Base-by-base conservation (phyloP, 2,888 invertebrate genomes). In the Neocrepidodera transversa region DNA sequence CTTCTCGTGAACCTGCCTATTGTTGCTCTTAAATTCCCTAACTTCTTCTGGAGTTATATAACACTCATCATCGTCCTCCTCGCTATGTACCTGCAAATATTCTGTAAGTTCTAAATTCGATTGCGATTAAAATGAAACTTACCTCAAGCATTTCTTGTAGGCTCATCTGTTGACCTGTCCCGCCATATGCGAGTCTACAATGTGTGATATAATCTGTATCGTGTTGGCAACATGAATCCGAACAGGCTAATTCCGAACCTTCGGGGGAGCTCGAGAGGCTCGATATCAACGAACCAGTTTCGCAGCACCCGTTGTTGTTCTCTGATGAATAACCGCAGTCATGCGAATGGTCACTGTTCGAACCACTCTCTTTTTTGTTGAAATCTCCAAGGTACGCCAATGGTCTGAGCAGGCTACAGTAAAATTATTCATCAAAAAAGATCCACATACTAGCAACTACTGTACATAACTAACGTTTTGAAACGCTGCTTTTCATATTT, bases 291-390 rank as follows among this genome's bases (percentile, higher is more conserved):
- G 86, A 86, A 58, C 86, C 84, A 28, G 86, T 87, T 67, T 86
- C 86, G 72, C 86, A 87, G 76, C 85, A 86, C 47, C 88, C 88
- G 62, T 88, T 88, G 73, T 90, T 90, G 68, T 89, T 88, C 63
- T 92, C 94, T 8, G 94, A 94, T 14, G 92, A 92, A 78, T 94
- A 95, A 35, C 94, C 94, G 72, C 91, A 92, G 80, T 95, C 95
- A 76, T 89, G 89, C 36, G 88, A 88, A 74, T 87, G 86, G 73
- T 90, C 89, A 71, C 85, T 86, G 18, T 86, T 86, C 32, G 86
- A 86, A 65, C 86, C 82, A 68, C 83, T 82, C 68, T 85, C 84
- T 65, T 83, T 84, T 68, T 75, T 76, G 23, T 50, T 53, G 28
- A 58, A 62, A 49, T 58, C 62, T n/a, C 53, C 58, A 18, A 53